Base-by-base conservation (phyloP, 2,797 vertebrate species). In the Anabas testudineus region DNA sequence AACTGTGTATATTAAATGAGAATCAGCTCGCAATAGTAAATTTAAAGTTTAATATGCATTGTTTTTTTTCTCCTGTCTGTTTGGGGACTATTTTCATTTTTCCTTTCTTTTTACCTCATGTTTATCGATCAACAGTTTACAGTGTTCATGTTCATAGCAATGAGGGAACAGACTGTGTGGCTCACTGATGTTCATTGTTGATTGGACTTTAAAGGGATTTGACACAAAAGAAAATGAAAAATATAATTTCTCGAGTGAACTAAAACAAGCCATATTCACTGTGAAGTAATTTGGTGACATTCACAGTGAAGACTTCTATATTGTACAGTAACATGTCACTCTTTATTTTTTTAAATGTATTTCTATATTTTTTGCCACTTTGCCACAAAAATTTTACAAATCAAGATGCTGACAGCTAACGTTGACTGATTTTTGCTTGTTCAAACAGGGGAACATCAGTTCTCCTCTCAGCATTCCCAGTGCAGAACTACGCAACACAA, bases 321-420 rank as follows among this genome's bases (percentile, higher is more conserved):
- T 19, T 10, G 4, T 32, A 2, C 10, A 42, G 10, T 22, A 32
- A 45, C 52, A 37, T 22, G 6, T 28, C 13, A 28, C 26, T 28
- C 26, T 46, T 0, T 4, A 43, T 54, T 75, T 22, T 62, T 28
- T 19, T n/a, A n/a, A n/a, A 46, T 54, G 30, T 10, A 39, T 22
- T 21, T n/a, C 7, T 12, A 42, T 51, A 14, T 19, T 64, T 15
- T 47, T 34, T 30, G 43, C 46, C 12, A 14, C 1, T 0, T 42
- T 47, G 28, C 46, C 32, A 54, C 18, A n/a, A n/a, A n/a, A n/a
- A n/a, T n/a, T n/a, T n/a, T n/a, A n/a, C n/a, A n/a, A n/a, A n/a
- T n/a, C 15, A 71, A 39, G 10, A 54, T 24, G 53, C n/a, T 74
- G 71, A 82, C 60, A 75, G 46, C 52, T 65, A 46, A 49, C n/a